Base-by-base conservation (phyloP, 1,140 invertebrate species). In the Ptiloglossa arizonensis region DNA sequence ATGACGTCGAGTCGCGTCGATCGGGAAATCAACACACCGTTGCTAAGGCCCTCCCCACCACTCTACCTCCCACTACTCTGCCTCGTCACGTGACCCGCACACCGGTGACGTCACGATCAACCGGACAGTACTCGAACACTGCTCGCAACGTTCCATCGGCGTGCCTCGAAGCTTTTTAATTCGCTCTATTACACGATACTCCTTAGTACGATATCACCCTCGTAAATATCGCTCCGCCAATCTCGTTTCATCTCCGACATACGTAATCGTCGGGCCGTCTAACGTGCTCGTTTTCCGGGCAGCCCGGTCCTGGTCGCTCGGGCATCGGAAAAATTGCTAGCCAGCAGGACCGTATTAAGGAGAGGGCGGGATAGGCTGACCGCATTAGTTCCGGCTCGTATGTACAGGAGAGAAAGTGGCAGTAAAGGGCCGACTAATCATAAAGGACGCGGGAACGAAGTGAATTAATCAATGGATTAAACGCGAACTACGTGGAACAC, bases 401-500 rank as follows among this genome's bases (percentile, higher is more conserved):
- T 87, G 83, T 76, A 85, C 78, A 77, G 62, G 67, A 84, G 84
- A 86, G 81, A 77, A 87, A 81, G 83, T 79, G 74, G 68, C 80
- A 77, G 76, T 83, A 80, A 87, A 81, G 89, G 87, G 81, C 85
- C 86, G 87, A 87, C 87, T 91, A 92, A 91, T 92, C 90, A 91
- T 90, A 91, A 90, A 89, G 89, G 89, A 92, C 90, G 87, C 85
- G 85, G 87, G 85, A 88, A 83, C 87, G 83, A 90, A 91, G 90
- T 91, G 89, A 91, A 93, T 93, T 92, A 93, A 93, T 93, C 92
- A 93, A 92, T 92, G 90, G 90, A 92, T 93, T 92, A 92, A 93
- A 89, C 83, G 83, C 85, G 87, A 87, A 83, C 87, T 79, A 81
- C 75, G 78, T 82, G 68, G 52, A 82, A 68, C 75, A 69, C 71